Percentiles rank a stretch among this genome's conserved stretches.
Evolutionary conservation across 2,113 vertebrate species (phyloP).

Genomic region (Pseudolaguvia tuberculata): DNA sequence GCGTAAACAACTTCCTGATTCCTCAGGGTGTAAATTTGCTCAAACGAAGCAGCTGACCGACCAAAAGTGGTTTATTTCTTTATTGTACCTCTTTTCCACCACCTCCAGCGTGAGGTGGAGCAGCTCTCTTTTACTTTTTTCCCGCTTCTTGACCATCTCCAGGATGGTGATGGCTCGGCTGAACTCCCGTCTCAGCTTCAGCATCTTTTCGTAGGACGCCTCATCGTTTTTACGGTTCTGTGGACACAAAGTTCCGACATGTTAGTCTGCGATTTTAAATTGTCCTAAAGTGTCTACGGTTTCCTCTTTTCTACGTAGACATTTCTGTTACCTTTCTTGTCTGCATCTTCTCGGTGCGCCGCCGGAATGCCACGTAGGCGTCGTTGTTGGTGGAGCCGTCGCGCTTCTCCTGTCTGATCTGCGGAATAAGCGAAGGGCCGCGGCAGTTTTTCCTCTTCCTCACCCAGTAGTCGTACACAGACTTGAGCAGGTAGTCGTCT

Average conservation of each 20-base stretch:
- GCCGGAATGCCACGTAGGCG: conserved; percentile 88
- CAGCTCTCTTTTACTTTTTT: conserved; percentile 87
- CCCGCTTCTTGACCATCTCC: conserved; percentile 92
- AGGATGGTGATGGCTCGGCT: conserved; percentile 89
- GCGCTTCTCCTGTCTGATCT: conserved; percentile 85
- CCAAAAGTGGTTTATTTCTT: neutral
- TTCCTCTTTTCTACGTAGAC: too few species aligned
- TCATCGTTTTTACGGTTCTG: conserved; percentile 94
- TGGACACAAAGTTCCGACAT: conserved; percentile 5
- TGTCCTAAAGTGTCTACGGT: too few species aligned
- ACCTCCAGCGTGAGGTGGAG: conserved; percentile 88
- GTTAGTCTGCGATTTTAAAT: neutral
- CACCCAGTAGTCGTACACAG: conserved; percentile 92
- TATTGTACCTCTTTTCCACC: conserved; percentile 81
- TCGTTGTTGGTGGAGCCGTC: conserved; percentile 93
- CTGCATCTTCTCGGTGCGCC: conserved; percentile 93
- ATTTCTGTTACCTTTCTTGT: conserved; percentile 87
- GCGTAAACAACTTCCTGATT: neutral
- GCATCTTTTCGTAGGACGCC: conserved; percentile 91
- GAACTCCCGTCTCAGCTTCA: conserved; percentile 86
- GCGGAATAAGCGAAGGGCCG: conserved; percentile 81
- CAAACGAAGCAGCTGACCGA: too few species aligned
- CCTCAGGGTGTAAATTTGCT: too few species aligned
- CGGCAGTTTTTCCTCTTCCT: conserved; percentile 86
- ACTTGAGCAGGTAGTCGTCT: conserved; percentile 91